Conservation (phyloP, 2,113 vertebrate genomes). For the Ailuropoda melanoleuca region DNA sequence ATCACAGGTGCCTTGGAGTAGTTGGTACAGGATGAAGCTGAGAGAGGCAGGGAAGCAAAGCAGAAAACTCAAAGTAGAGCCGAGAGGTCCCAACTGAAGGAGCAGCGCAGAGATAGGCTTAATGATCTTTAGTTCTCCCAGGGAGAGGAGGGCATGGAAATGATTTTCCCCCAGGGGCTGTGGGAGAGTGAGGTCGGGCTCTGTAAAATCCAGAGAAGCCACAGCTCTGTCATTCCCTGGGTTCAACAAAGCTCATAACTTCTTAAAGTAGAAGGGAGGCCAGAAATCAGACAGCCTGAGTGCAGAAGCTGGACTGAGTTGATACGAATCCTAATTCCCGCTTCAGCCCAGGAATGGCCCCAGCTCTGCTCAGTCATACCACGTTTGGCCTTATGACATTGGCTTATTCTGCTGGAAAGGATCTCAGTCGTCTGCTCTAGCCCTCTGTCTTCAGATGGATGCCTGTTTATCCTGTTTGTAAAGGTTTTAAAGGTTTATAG, state of each 20-base stretch:
- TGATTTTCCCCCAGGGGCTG: background rate
- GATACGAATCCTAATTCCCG: background rate
- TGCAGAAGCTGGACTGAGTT: conserved; percentile 13
- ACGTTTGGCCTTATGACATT: background rate
- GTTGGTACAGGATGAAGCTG: background rate
- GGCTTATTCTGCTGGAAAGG: background rate
- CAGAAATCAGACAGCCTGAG: background rate
- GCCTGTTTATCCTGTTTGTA: background rate
- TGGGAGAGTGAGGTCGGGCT: background rate
- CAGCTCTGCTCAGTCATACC: background rate
- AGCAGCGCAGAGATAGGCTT: background rate
- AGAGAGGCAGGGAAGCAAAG: background rate
- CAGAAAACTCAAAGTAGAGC: background rate
- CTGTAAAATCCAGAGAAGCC: background rate
- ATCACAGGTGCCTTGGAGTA: background rate
- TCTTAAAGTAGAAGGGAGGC: background rate
- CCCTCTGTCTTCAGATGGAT: background rate
- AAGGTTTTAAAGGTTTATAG: background rate
- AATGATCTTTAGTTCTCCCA: background rate
- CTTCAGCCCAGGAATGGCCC: background rate
- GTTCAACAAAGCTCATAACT: background rate
- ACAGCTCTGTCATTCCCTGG: background rate
- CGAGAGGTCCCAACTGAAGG: background rate
- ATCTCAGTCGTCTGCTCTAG: background rate
- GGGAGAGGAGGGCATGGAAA: background rate